These are phyloP conservation scores for Pseudococcus jackbeardsleyi DNA, from an alignment of 2,888 invertebrate species.

Conservation along the genomic window DNA sequence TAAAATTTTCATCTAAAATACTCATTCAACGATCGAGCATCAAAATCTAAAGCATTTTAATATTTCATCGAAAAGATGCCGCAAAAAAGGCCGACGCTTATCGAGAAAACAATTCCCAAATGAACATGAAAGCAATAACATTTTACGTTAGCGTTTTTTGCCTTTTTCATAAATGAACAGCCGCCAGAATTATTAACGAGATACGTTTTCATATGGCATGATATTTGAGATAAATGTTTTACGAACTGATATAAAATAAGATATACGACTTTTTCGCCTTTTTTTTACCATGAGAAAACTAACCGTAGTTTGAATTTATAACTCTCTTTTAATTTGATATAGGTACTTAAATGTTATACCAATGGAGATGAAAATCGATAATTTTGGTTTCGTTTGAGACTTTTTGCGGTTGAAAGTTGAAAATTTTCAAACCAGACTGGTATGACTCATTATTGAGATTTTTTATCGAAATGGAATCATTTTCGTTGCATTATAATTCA, in stretches of 20 bases:
- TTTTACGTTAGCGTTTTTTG: constrained; percentile 14
- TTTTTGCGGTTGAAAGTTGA: not conserved
- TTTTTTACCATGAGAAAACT: not conserved
- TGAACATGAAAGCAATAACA: constrained; percentile 28
- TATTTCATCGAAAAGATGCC: constrained; percentile 18
- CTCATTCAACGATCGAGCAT: not conserved
- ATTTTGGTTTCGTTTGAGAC: not conserved
- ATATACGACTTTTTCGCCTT: not conserved
- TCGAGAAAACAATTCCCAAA: constrained; percentile 31
- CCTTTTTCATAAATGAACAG: constrained; percentile 34
- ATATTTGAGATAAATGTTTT: constrained; percentile 30
- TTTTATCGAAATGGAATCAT: too few species aligned
- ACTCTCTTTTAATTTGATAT: not conserved
- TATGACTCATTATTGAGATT: not conserved
- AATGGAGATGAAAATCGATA: not conserved
- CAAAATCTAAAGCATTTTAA: constrained; percentile 14
- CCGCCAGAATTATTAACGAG: constrained; percentile 34
- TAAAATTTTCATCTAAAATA: constrained; percentile 26
- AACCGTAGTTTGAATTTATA: not conserved
- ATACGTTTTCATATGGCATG: not conserved
- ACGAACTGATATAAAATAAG: constrained; percentile 6
- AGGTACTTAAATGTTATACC: not conserved
- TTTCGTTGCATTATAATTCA: too few species aligned
- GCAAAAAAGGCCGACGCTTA: constrained; percentile 33
- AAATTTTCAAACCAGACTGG: not conserved